Conservation (phyloP, 92 coral and sea anemone species). For the Metridium senile region DNA sequence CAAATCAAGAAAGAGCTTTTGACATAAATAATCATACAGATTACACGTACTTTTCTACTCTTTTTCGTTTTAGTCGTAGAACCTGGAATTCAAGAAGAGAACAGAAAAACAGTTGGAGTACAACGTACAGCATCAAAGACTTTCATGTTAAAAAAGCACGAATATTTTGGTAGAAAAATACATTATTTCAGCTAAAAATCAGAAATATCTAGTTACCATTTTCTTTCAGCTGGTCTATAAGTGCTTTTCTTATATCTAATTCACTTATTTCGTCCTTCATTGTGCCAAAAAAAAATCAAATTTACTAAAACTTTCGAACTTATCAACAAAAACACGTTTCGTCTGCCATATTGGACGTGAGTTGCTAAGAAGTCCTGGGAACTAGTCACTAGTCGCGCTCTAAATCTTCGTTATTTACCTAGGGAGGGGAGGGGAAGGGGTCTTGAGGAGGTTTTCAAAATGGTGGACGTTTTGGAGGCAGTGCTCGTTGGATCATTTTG, state of each 20-base stretch:
- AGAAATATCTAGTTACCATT: conserved; percentile 16
- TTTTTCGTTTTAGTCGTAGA: too few relatives aligned
- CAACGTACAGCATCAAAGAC: too few relatives aligned
- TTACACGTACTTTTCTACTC: too few relatives aligned
- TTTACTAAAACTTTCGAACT: background rate
- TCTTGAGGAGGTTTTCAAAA: conserved; percentile 8
- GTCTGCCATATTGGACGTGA: conserved; percentile 55
- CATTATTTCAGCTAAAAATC: background rate
- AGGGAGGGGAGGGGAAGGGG: conserved; percentile 30
- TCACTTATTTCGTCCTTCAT: conserved; percentile 44
- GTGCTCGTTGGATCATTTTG: conserved; percentile 11
- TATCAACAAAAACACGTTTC: background rate
- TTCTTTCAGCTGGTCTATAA: conserved; percentile 12
- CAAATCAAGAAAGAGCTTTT: too few relatives aligned
- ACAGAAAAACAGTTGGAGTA: too few relatives aligned
- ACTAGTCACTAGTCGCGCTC: conserved; percentile 19
- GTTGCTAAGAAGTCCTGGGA: conserved; percentile 6
- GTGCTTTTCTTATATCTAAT: conserved; percentile 26
- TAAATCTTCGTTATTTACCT: background rate
- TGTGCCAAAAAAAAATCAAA: background rate
- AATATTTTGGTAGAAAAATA: background rate
- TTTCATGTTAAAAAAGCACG: too few relatives aligned
- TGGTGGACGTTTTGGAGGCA: conserved; percentile 31
- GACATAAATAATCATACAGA: too few relatives aligned
- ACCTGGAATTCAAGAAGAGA: too few relatives aligned